A percentile compares a stretch with the other conserved stretches of the same genome.
Conservation (phyloP, 1,140 invertebrate species). For the Drosophila kikkawai region DNA sequence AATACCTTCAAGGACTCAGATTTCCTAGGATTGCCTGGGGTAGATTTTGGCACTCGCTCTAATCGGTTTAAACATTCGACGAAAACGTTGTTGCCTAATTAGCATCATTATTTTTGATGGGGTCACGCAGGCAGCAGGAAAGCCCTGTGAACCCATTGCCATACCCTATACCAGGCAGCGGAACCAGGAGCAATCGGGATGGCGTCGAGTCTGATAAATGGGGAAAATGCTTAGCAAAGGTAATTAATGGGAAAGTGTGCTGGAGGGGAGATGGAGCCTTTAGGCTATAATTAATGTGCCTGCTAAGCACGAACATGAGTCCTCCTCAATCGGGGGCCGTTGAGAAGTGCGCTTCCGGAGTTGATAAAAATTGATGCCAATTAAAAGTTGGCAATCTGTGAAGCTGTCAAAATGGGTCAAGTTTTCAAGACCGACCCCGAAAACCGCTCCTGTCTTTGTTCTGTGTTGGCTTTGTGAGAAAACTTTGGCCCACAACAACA, state of each 20-base stretch:
- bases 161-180: not conserved
- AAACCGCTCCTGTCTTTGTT: constrained; percentile 1
- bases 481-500: constrained; percentile 21
- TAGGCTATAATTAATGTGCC: constrained; percentile 63
- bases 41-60: constrained; percentile 54
- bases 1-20: not conserved
- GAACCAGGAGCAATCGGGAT: constrained; percentile 9
- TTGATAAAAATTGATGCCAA: constrained; percentile 58
- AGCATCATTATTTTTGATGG: constrained; percentile 78
- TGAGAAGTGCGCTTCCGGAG: constrained; percentile 25
- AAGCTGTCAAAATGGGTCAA: constrained; percentile 52
- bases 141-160: not conserved
- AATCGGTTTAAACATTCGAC: constrained; percentile 71
- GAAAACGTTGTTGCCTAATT: constrained; percentile 73
- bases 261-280: constrained; percentile 17
- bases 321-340: constrained; percentile 13
- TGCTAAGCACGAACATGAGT: constrained; percentile 47
- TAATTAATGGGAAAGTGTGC: constrained; percentile 64
- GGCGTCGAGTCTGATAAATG: constrained; percentile 58
- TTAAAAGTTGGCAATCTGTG: constrained; percentile 57
- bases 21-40: constrained; percentile 16
- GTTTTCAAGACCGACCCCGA: constrained; percentile 14
- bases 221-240: constrained; percentile 46
- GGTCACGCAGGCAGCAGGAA: constrained; percentile 53
- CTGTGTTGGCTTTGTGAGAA: constrained; percentile 27